Base-by-base conservation (phyloP, 2,888 invertebrate species). In the Sceliomorpha sp. region DNA sequence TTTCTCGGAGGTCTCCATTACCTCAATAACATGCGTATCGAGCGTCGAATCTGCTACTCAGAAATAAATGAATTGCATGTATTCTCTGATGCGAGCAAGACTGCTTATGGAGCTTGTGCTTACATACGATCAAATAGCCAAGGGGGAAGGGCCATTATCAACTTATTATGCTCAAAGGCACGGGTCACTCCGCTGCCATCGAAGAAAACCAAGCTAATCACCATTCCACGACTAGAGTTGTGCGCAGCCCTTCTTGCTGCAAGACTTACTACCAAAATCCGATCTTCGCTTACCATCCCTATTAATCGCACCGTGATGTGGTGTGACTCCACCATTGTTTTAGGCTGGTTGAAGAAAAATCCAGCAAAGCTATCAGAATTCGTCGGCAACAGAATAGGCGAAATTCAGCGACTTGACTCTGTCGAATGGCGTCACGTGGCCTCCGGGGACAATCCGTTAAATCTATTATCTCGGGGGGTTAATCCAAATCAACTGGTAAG, bases 81-180 rank as follows among this genome's bases (percentile, higher is more conserved):
- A 1, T 53, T 53, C 24, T 53, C 29, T n/a, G 42, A 53, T 6
- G 10, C 20, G 3, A 42, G 32, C 39, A 20, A 40, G 17, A 14
- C n/a, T 4, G 51, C 40, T 17, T 51, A 51, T 13, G 51, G 53
- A 31, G 40, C 53, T 17, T 53, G 40, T 24, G n/a, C 31, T 0
- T 53, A 53, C 15, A 1, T 53, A 7, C 17, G 53, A 14, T 53
- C 40, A 0, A 13, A 40, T 14, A 8, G 20, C 26, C n/a, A 15
- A 13, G 29, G n/a, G 1, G 42, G 42, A 7, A 24, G 9, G 3
- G 24, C 8, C 13, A 7, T 8, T 3, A 9, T 20, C 8, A 20
- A 13, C 1, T 17, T 53, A n/a, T 9, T 42, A 13, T 26, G 9
- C 13, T 9, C 42, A 0, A 42, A 42, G 2, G n/a, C 15, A 6